These are phyloP conservation scores for Siderastrea siderea DNA, from an alignment of 92 coral and sea anemone genomes.

Conservation along the genomic window DNA sequence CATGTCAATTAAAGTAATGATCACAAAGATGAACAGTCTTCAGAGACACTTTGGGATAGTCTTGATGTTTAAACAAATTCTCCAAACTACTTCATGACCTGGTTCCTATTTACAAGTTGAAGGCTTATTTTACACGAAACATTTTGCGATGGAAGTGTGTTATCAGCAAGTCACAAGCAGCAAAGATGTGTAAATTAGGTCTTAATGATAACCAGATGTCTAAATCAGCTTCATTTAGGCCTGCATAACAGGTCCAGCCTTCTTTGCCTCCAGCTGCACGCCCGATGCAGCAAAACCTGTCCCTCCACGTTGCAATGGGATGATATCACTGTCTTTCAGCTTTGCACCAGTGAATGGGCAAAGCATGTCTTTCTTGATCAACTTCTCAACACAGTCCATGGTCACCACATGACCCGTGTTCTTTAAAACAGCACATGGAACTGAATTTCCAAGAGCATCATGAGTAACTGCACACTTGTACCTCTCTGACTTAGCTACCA, in stretches of 20 bases:
- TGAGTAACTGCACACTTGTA: constrained; percentile 97
- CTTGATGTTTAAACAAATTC: no score
- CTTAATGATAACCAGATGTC: background rate
- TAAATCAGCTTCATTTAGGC: constrained; percentile 38
- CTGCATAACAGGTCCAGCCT: constrained; percentile 93
- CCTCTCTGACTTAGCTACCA: constrained; percentile 86
- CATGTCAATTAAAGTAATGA: no score
- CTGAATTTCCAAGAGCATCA: constrained; percentile 95
- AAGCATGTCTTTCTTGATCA: constrained; percentile 95
- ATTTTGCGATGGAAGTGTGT: no score
- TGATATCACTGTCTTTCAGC: constrained; percentile 89
- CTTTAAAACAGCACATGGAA: constrained; percentile 95
- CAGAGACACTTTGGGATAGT: no score
- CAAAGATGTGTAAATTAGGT: no score
- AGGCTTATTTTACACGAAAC: no score
- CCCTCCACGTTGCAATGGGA: constrained; percentile 95
- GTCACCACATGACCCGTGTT: constrained; percentile 97
- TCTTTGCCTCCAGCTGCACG: constrained; percentile 88
- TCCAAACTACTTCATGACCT: no score
- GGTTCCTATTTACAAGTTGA: no score
- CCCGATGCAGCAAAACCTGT: constrained; percentile 99
- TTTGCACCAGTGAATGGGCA: constrained; percentile 94
- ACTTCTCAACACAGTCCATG: constrained; percentile 96
- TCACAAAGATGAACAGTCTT: no score
- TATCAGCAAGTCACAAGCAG: no score